Conservation (phyloP, 2,888 invertebrate species). For the Parnassius mnemosyne region DNA sequence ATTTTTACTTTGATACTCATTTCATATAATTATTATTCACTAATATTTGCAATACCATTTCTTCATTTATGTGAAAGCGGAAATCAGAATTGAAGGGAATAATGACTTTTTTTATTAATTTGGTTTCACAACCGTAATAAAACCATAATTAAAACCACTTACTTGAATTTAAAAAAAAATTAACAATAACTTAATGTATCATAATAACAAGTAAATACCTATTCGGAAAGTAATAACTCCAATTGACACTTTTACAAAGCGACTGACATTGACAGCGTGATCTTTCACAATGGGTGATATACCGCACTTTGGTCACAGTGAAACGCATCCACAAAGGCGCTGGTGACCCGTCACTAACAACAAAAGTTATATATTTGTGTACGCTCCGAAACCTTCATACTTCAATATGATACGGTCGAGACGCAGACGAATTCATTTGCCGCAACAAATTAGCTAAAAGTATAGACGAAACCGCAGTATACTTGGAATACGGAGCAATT, state of each 20-base stretch:
- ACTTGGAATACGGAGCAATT: too few relatives aligned
- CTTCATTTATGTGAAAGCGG: background rate
- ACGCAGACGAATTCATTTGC: conserved; percentile 28
- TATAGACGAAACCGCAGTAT: background rate
- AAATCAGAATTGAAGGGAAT: background rate
- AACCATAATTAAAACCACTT: too few relatives aligned
- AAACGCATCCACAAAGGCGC: conserved; percentile 33
- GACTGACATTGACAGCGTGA: conserved; percentile 36
- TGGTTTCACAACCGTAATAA: too few relatives aligned
- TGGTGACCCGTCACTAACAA: conserved; percentile 32
- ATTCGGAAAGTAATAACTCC: conserved; percentile 18
- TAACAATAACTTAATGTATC: background rate
- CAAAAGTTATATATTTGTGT: conserved; percentile 55
- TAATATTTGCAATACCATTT: background rate
- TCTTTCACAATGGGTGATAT: conserved; percentile 32
- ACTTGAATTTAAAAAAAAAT: background rate
- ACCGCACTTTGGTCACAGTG: conserved; percentile 34
- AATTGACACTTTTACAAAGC: conserved; percentile 19
- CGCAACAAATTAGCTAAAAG: conserved; percentile 3
- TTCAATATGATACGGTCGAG: conserved; percentile 30
- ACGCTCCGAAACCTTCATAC: conserved; percentile 42
- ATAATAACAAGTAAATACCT: conserved; percentile 5
- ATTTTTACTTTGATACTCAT: background rate
- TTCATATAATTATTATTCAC: background rate
- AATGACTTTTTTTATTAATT: background rate